Evolutionary conservation across 1,140 invertebrate genomes (phyloP).

Genomic region (Penaeus chinensis): DNA sequence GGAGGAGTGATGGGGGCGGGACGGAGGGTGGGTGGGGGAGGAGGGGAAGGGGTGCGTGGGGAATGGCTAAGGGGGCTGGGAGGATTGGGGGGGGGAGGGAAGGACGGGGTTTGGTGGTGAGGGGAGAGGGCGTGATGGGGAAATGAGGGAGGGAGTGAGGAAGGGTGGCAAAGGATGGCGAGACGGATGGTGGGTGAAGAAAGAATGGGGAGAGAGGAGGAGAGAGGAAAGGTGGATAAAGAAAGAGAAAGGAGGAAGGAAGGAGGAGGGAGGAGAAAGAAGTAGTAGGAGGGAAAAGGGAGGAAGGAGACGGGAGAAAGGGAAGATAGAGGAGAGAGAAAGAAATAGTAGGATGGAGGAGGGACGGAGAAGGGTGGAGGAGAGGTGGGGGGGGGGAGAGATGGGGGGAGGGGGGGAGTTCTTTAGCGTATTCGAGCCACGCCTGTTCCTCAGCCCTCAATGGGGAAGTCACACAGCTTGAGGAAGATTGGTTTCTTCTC

Average conservation of each 20-base stretch:
- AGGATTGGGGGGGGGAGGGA: not conserved
- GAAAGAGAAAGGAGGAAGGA: too few relatives aligned
- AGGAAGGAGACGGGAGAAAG: too few relatives aligned
- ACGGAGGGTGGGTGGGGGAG: not conserved
- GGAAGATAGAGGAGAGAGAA: too few relatives aligned
- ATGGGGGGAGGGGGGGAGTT: not conserved
- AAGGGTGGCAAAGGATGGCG: too few relatives aligned
- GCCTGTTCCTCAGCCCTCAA: not conserved
- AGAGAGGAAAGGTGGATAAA: too few relatives aligned
- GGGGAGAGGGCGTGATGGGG: not conserved
- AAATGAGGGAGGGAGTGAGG: too few relatives aligned
- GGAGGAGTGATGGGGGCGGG: not conserved
- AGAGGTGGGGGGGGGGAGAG: not conserved
- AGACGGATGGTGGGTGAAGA: too few relatives aligned
- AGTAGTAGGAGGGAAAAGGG: too few relatives aligned
- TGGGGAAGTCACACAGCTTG: constrained; percentile 10
- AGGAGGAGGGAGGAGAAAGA: not conserved
- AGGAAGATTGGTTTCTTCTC: not conserved
- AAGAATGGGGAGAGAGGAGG: too few relatives aligned
- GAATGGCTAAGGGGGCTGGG: not conserved
- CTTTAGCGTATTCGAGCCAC: constrained; percentile 9
- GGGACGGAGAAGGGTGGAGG: too few relatives aligned
- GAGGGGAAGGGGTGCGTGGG: not conserved
- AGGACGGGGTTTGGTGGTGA: not conserved
- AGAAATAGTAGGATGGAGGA: too few relatives aligned